Evolutionary conservation across 2,888 invertebrate genomes (phyloP).

Genomic region (Cynaeus angustus): DNA sequence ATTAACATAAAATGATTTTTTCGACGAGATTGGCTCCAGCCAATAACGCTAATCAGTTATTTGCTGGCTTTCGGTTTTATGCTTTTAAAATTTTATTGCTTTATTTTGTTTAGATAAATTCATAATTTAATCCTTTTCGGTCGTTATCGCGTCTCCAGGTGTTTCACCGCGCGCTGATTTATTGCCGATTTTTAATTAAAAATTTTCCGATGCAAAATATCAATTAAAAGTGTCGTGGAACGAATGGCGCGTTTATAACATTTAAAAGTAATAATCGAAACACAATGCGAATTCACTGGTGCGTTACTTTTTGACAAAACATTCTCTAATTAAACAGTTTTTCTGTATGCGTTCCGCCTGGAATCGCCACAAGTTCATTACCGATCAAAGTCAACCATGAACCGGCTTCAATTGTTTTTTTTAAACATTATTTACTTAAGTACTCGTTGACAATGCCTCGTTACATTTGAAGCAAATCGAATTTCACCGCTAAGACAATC

Average conservation of each 20-base stretch:
- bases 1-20: slow-evolving; percentile 54
- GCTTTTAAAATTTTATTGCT: slow-evolving; percentile 50
- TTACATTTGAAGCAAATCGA: slow-evolving; percentile 67
- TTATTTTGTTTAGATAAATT: slow-evolving; percentile 49
- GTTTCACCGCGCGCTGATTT: slow-evolving; percentile 19
- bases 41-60: slow-evolving; percentile 50
- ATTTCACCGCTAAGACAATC: slow-evolving; percentile 68
- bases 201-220: slow-evolving; percentile 39
- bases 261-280: slow-evolving; percentile 51
- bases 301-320: slow-evolving; percentile 58
- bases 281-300: slow-evolving; percentile 42
- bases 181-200: slow-evolving; percentile 26
- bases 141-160: slow-evolving; percentile 40
- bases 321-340: slow-evolving; percentile 68
- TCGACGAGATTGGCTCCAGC: slow-evolving; percentile 26
- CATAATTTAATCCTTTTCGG: slow-evolving; percentile 46
- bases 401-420: slow-evolving; percentile 49
- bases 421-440: slow-evolving; percentile 63
- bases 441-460: slow-evolving; percentile 66
- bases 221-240: slow-evolving; percentile 41
- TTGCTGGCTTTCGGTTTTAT: slow-evolving; percentile 48
- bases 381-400: slow-evolving; percentile 63
- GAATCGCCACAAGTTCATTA: slow-evolving; percentile 68
- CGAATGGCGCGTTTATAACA: slow-evolving; percentile 46
- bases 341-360: slow-evolving; percentile 66